A percentile compares a stretch with the other conserved stretches of the same genome.
These are phyloP conservation scores for Aphaenogaster rudis DNA, from an alignment of 1,140 invertebrate species.

Conservation along the genomic window DNA sequence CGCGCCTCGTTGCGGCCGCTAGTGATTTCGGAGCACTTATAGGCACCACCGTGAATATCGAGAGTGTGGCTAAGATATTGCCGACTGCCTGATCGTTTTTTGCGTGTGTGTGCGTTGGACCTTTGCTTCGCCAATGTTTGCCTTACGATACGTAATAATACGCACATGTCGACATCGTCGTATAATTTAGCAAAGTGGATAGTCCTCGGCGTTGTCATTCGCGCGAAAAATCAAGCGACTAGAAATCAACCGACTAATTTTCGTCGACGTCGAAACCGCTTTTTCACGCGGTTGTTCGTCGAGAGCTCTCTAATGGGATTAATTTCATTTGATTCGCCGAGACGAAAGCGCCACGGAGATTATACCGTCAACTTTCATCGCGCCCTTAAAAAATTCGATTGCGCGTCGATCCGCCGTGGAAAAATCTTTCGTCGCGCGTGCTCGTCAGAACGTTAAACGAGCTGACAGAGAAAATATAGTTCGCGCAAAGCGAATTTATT, in stretches of 20 bases:
- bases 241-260: conserved; percentile 4
- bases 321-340: conserved; percentile 48
- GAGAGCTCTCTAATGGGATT: conserved; percentile 34
- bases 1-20: conserved; percentile 54
- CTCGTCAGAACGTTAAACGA: conserved; percentile 64
- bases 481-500: conserved; percentile 72
- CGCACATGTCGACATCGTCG: neutral
- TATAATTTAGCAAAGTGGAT: conserved; percentile 11
- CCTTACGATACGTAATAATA: neutral
- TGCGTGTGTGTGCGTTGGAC: neutral
- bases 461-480: conserved; percentile 67
- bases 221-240: neutral
- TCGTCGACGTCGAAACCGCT: neutral
- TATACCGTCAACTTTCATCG: conserved; percentile 46
- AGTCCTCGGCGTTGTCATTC: neutral
- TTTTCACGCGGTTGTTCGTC: neutral
- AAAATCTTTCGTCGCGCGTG: conserved; percentile 45
- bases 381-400: conserved; percentile 52
- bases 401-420: conserved; percentile 45
- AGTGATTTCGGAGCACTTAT: conserved; percentile 53
- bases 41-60: conserved; percentile 6
- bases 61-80: conserved; percentile 17
- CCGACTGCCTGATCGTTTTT: neutral
- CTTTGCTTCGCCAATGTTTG: conserved; percentile 6
- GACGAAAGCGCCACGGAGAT: conserved; percentile 28